phyloP scores from a whole-genome alignment of 2,113 vertebrate species.

The Syngnathus scovelli region DNA sequence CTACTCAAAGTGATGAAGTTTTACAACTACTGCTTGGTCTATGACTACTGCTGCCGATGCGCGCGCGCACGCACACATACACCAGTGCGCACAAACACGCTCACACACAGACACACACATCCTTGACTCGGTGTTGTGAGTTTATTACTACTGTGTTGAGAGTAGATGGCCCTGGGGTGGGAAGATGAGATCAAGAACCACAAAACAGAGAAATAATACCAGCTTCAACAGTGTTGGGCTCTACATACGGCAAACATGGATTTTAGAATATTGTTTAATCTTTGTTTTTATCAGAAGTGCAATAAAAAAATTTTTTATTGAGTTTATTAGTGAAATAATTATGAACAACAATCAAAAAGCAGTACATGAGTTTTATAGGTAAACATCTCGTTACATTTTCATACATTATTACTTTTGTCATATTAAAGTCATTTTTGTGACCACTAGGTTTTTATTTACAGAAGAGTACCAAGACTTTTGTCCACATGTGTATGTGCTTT shows the following conservation, averaged over 20 bases:
- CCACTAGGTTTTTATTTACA: not conserved
- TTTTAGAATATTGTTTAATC: not conserved
- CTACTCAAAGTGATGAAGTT: conserved; percentile 69
- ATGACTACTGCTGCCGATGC: conserved; percentile 54
- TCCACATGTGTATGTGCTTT: not conserved
- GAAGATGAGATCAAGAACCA: conserved; percentile 17
- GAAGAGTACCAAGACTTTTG: too few species aligned
- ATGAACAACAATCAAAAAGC: not conserved
- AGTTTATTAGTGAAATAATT: not conserved
- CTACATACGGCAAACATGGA: not conserved
- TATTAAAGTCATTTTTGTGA: too few species aligned
- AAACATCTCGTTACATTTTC: too few species aligned
- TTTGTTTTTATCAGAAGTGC: not conserved
- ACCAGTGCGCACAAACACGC: conserved; percentile 17
- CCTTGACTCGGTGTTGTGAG: conserved; percentile 34
- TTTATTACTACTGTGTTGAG: conserved; percentile 71
- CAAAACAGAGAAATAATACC: conserved; percentile 1
- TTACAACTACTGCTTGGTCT: conserved; percentile 57
- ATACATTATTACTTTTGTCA: too few species aligned
- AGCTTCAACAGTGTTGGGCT: conserved; percentile 10
- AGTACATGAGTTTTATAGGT: too few species aligned
- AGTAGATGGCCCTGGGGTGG: conserved; percentile 47
- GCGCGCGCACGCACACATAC: conserved; percentile 17
- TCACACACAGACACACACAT: conserved; percentile 42
- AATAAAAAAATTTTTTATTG: not conserved